Conservation (phyloP, 2,797 vertebrate species). For the Pristis pectinata region DNA sequence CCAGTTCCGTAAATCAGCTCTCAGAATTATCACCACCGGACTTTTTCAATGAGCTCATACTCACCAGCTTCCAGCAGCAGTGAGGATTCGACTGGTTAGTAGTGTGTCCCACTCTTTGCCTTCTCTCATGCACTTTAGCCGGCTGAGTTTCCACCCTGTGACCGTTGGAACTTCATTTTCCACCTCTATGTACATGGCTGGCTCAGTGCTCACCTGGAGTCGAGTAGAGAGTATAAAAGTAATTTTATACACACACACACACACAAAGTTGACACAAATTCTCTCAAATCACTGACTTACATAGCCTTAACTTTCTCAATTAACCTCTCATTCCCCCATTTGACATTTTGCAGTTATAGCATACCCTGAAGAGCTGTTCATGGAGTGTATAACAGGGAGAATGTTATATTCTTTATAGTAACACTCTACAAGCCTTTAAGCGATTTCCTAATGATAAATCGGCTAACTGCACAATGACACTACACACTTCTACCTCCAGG, state of each 20-base stretch:
- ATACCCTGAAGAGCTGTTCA: not conserved
- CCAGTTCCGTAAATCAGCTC: not conserved
- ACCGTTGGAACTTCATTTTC: slow-evolving; percentile 82
- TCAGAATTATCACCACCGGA: not conserved
- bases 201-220: slow-evolving; percentile 78
- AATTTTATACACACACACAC: slow-evolving; percentile 8
- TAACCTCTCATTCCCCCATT: not conserved
- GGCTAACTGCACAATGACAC: not conserved
- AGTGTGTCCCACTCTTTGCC: slow-evolving; percentile 86
- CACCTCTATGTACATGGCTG: slow-evolving; percentile 84
- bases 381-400: not conserved
- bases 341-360: not conserved
- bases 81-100: slow-evolving; percentile 76
- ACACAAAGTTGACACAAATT: not conserved
- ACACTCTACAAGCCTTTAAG: not conserved
- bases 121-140: slow-evolving; percentile 81
- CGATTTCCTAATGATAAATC: not conserved
- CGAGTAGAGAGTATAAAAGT: not conserved
- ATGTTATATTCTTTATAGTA: not conserved
- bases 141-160: slow-evolving; percentile 78
- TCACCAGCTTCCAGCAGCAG: slow-evolving; percentile 83
- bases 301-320: not conserved
- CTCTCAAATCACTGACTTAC: not conserved
- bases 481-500: not conserved
- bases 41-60: slow-evolving; percentile 37